Base-by-base conservation (phyloP, 2,113 vertebrate genomes). In the Neogobius melanostomus region DNA sequence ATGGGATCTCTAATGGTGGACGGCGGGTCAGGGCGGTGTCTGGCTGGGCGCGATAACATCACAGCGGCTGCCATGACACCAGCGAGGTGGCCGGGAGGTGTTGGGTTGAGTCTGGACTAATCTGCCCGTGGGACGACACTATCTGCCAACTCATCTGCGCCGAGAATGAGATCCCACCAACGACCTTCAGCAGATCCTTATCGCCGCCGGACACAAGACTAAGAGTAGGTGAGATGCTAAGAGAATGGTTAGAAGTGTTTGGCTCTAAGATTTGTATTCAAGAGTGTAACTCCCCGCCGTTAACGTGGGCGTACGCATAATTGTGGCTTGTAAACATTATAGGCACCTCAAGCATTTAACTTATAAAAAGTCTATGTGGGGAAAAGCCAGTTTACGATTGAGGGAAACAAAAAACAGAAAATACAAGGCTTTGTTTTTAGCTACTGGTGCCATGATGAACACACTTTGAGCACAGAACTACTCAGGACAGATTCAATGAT, bases 101-200 rank as follows among this genome's bases (percentile, higher is more conserved):
- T 52, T 80, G 78, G 85, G 79, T 74, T 71, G 80, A 71, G 87
- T 88, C 85, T 79, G 74, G 66, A 64, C 82, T 88, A 87, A 89
- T 91, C 85, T 82, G 80, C 70, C 84, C 46, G 48, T 64, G 71
- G 80, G 78, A 85, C 82, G 76, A 87, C 87, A 56, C 80, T 91
- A 91, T 92, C 91, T 16, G 82, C 75, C 5, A 59, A 16, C 81
- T 87, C 84, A 92, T 93, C 91, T 86, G 78, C 75, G 79, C 80
- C 71, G 71, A 83, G 85, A 89, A 90, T 79, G 89, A 89, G 87
- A 91, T 90, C 85, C 87, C 83, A 84, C 83, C 80, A 70, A 74
- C 74, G 91, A 91, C 91, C 92, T 93, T 91, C 88, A 90, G 45
- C 78, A 74, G 91, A 91, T 89, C 69, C 51, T 81, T 90, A 91